Conservation (phyloP, 2,888 invertebrate species). For the Hypselothyrea guttata region DNA sequence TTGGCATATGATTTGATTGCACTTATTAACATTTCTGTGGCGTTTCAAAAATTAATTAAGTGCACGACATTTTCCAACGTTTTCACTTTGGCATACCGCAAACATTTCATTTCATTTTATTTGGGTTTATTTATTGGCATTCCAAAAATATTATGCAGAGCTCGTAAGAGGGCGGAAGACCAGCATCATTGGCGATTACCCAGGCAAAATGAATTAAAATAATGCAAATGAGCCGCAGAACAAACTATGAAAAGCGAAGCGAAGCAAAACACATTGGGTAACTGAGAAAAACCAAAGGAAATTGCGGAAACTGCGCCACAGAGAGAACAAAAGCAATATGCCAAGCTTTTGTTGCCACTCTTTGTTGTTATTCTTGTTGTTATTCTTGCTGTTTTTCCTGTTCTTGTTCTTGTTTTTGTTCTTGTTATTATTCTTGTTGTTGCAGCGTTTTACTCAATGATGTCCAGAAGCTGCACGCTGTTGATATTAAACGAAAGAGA, state of each 20-base stretch:
- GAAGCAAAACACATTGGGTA: slow-evolving; percentile 1
- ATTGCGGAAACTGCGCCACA: slow-evolving; percentile 9
- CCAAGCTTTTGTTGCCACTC: slow-evolving; percentile 2
- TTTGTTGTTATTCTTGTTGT: too few relatives aligned
- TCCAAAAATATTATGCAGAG: slow-evolving; percentile 14
- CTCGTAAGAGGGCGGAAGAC: neutral
- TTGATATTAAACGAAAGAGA: slow-evolving; percentile 8
- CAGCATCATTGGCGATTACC: slow-evolving; percentile 38
- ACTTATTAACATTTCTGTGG: slow-evolving; percentile 5
- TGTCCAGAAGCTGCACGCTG: slow-evolving; percentile 33
- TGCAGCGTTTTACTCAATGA: slow-evolving; percentile 22
- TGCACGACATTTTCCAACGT: slow-evolving; percentile 30
- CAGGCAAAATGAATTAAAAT: slow-evolving; percentile 66
- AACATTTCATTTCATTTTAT: slow-evolving; percentile 41
- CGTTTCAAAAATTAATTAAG: slow-evolving; percentile 59
- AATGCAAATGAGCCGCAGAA: slow-evolving; percentile 73
- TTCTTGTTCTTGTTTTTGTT: too few relatives aligned
- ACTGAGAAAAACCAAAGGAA: neutral
- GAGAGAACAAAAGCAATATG: slow-evolving; percentile 35
- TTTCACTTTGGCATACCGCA: slow-evolving; percentile 35
- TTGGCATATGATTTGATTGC: slow-evolving; percentile 51
- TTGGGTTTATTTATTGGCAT: slow-evolving; percentile 51
- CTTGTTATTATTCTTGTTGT: too few relatives aligned
- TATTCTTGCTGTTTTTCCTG: too few relatives aligned
- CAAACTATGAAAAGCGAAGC: slow-evolving; percentile 32